Evolutionary conservation across 2,113 vertebrate genomes (phyloP).

Genomic region (Ramphastos sulfuratus): DNA sequence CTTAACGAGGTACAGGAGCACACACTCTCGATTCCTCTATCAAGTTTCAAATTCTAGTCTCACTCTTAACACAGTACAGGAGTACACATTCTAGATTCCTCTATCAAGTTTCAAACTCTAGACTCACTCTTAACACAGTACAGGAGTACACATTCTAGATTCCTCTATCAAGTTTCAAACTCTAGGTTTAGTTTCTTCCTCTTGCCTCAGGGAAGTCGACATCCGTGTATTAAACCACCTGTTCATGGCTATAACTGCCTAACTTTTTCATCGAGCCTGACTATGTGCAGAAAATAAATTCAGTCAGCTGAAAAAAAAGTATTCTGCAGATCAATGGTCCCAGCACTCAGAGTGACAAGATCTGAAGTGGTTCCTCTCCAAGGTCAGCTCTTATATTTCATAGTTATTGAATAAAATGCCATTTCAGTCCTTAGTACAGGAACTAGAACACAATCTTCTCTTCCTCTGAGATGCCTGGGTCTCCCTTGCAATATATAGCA

Average conservation of each 20-base stretch:
- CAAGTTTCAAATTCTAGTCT: background rate
- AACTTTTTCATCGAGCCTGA: background rate
- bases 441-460: background rate
- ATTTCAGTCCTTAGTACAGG: background rate
- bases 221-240: background rate
- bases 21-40: accelerated
- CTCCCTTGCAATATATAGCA: background rate
- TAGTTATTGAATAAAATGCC: background rate
- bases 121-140: background rate
- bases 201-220: background rate
- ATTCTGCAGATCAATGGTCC: background rate
- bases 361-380: background rate
- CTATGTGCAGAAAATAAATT: background rate
- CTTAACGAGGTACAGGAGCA: accelerated
- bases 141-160: background rate
- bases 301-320: background rate
- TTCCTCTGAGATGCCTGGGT: background rate
- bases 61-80: accelerated
- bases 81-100: background rate
- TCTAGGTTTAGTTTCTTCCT: background rate
- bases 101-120: background rate
- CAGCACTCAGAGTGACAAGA: background rate
- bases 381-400: slow-evolving; percentile 3
- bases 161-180: background rate
- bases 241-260: background rate